A percentile compares a stretch with the other conserved stretches of the same genome.
Evolutionary conservation across 2,113 vertebrate genomes (phyloP).

Genomic region (Atrichornis clamosus): DNA sequence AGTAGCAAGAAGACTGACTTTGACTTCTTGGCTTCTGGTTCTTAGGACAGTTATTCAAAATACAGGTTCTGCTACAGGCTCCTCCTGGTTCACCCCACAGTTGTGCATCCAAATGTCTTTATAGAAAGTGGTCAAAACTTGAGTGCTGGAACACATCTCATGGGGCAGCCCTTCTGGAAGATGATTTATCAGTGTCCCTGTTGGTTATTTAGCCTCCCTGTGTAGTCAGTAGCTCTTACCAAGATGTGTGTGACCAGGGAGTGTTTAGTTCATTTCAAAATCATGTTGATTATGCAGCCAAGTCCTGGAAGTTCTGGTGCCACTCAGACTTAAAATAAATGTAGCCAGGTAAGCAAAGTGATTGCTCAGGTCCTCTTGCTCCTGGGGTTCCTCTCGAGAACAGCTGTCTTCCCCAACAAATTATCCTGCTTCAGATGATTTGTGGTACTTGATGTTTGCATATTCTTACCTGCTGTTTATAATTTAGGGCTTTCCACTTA

Average conservation of each 20-base stretch:
- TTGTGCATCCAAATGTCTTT: neutral
- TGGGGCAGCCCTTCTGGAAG: neutral
- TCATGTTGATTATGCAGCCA: fast-evolving
- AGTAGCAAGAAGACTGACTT: neutral
- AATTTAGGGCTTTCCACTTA: neutral
- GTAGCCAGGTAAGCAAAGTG: neutral
- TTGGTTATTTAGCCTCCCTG: neutral
- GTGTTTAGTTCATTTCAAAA: neutral
- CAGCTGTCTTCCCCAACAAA: neutral
- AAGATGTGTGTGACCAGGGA: neutral
- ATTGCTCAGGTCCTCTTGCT: neutral
- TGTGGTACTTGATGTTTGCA: neutral
- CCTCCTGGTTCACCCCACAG: neutral
- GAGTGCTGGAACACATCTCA: neutral
- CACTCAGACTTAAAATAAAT: neutral
- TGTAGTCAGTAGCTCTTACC: neutral
- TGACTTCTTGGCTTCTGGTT: neutral
- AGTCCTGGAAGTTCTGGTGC: neutral
- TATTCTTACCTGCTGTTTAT: neutral
- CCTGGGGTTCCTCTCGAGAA: neutral
- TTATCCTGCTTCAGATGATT: neutral
- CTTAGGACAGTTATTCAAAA: neutral
- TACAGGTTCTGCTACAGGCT: neutral
- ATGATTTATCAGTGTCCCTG: neutral
- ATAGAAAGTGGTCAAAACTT: neutral